phyloP scores from a whole-genome alignment of 64 coral and sea anemone species.

The Anthopleura sola region DNA sequence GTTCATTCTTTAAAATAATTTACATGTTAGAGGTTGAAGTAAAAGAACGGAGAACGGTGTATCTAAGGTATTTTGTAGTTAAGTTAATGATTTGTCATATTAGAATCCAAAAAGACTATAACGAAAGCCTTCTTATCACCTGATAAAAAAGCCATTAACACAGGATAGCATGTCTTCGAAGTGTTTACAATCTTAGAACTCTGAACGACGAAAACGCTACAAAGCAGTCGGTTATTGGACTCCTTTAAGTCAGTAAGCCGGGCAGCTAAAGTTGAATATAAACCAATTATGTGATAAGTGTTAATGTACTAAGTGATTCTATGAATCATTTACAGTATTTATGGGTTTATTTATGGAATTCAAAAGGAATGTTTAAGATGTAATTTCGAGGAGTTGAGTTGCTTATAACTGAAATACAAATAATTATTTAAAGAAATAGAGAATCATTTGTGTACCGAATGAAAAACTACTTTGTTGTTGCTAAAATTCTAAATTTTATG shows the following conservation, averaged over 20 bases:
- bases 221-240: too few species aligned
- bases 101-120: not conserved
- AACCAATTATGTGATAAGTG: not conserved
- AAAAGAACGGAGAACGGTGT: too few species aligned
- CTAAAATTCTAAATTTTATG: too few species aligned
- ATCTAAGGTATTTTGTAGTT: not conserved
- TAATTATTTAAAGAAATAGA: not conserved
- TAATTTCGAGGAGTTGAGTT: not conserved
- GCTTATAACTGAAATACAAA: not conserved
- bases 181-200: not conserved
- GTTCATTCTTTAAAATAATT: too few species aligned
- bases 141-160: not conserved
- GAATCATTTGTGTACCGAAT: too few species aligned
- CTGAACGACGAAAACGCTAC: not conserved
- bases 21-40: too few species aligned
- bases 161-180: not conserved
- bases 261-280: not conserved
- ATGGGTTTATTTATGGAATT: not conserved
- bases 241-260: too few species aligned
- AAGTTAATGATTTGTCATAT: not conserved
- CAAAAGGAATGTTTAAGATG: not conserved
- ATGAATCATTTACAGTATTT: not conserved
- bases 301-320: not conserved
- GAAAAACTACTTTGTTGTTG: too few species aligned
- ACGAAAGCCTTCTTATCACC: not conserved